Conservation (phyloP, 2,888 invertebrate genomes). For the Chrysolina americana region DNA sequence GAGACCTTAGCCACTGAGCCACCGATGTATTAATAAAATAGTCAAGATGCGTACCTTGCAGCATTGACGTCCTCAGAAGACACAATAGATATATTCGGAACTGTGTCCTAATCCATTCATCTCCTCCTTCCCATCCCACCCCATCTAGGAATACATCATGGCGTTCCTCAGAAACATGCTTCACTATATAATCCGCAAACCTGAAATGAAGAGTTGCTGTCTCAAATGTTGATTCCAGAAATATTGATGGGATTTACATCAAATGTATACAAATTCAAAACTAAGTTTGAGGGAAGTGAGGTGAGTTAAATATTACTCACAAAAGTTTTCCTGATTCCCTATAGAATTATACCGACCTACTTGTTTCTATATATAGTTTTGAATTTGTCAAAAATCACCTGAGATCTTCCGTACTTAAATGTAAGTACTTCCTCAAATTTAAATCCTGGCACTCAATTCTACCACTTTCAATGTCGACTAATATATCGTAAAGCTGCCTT, state of each 20-base stretch:
- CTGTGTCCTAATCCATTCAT: slow-evolving; percentile 96
- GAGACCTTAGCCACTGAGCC: no score
- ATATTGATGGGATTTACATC: no score
- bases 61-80: slow-evolving; percentile 83
- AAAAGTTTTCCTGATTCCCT: no score
- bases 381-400: slow-evolving; percentile 66
- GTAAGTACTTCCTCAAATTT: slow-evolving; percentile 85
- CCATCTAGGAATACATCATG: slow-evolving; percentile 82
- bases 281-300: no score
- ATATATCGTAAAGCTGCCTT: slow-evolving; percentile 90
- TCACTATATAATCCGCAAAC: slow-evolving; percentile 94
- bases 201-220: slow-evolving; percentile 20
- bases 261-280: no score
- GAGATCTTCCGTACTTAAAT: slow-evolving; percentile 93
- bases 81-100: slow-evolving; percentile 90
- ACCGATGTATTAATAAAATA: background rate
- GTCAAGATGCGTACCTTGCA: slow-evolving; percentile 74
- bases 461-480: slow-evolving; percentile 87
- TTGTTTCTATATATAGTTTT: no score
- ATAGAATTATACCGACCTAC: no score
- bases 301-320: no score
- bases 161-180: slow-evolving; percentile 77
- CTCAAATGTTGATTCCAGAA: no score
- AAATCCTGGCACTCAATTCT: slow-evolving; percentile 84
- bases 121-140: slow-evolving; percentile 92